Evolutionary conservation across 2,888 invertebrate species (phyloP), one percentile per base, ranked within the genome.

Genomic region (Lepeophtheirus nordmannii): DNA sequence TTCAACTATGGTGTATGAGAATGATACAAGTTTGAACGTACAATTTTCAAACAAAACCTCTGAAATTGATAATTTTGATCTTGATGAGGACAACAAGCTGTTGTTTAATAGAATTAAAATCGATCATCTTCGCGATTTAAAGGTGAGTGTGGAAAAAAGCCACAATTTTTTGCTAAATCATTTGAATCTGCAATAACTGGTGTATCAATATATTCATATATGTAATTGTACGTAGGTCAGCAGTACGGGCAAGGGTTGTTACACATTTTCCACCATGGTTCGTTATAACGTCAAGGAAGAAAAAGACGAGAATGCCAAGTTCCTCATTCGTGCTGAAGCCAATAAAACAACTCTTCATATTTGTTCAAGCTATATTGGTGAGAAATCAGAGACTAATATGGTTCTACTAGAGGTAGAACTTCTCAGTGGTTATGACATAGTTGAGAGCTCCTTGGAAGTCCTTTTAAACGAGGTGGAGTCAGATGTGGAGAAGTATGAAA

Each of bases 311-410:
- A 79, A 80, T 67, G 78, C 80, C 1, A 81, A 82, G 65, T 78
- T 78, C 69, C 71, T 82, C 23, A 74, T 78, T n/a, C 72, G 74
- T 20, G 75, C 79, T 0, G 75, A 77, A 11, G 74, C 14, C n/a
- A 53, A 22, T 56, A 53, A 12, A 17, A 56, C 41, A 12, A 46
- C 14, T 22, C 58, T 67, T n/a, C 53, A 57, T 1, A 12, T 63
- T 20, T 67, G 67, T 39, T 20, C 63, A n/a, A 38, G 56, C 5
- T 67, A 63, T 62, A 67, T 37, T 12, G 58, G 58, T 9, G 72
- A 77, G 2, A 79, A 79, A 68, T 76, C 76, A 67, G 76, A 78
- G 53, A 79, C 82, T 23, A 82, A 82, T 71, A 79, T 79, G 79
- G 78, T 77, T 58, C 71, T 80, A 7, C 71, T 79, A 17, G 73